Percentiles rank a stretch among this genome's conserved stretches.
phyloP scores from a whole-genome alignment of 1,140 invertebrate species.

The Melipona quadrifasciata region DNA sequence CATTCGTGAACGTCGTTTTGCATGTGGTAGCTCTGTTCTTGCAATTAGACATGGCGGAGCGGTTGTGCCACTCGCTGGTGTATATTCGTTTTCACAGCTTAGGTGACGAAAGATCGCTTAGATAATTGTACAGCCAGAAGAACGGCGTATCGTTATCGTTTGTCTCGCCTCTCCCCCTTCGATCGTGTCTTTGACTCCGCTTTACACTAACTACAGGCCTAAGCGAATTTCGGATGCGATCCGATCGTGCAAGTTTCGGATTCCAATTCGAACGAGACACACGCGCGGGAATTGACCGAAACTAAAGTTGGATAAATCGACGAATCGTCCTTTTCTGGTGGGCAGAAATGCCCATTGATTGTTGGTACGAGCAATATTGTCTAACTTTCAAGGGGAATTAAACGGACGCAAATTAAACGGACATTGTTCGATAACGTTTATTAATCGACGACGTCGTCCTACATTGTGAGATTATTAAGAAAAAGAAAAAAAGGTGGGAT shows the following conservation, averaged over 20 bases:
- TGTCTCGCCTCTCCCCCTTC: background rate
- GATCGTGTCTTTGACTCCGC: conserved; percentile 20
- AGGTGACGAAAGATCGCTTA: conserved; percentile 53
- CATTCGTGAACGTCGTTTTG: background rate
- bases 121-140: conserved; percentile 29
- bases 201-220: background rate
- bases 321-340: too few species aligned
- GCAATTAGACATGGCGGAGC: background rate
- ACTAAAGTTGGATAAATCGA: too few species aligned
- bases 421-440: background rate
- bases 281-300: too few species aligned
- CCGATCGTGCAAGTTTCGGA: too few species aligned
- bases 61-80: background rate
- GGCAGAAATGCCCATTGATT: too few species aligned
- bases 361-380: too few species aligned
- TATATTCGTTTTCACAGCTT: conserved; percentile 13
- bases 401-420: too few species aligned
- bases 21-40: too few species aligned
- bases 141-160: conserved; percentile 26
- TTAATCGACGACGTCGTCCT: background rate
- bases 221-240: background rate
- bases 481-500: too few species aligned
- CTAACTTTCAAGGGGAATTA: too few species aligned
- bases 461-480: too few species aligned
- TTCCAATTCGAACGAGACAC: too few species aligned